phyloP scores from a whole-genome alignment of 2,113 vertebrate genomes.

The Sitta europaea region DNA sequence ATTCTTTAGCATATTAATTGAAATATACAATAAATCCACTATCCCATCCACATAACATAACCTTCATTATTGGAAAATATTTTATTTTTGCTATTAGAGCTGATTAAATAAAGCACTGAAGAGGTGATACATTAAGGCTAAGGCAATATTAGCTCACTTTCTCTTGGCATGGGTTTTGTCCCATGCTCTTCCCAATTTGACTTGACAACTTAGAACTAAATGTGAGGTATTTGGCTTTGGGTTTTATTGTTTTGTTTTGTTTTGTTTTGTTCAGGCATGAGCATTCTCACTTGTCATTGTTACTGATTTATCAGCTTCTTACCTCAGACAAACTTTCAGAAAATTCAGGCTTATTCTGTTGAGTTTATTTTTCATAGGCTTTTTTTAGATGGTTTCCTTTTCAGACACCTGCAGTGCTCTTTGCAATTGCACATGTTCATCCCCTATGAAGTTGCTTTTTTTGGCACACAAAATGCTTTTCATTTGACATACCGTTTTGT shows the following conservation, averaged over 20 bases:
- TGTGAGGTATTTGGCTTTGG: neutral
- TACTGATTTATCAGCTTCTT: neutral
- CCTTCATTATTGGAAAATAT: neutral
- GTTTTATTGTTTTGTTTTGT: too few species aligned
- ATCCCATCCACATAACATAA: neutral
- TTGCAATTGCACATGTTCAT: slow-evolving; percentile 57
- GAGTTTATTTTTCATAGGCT: slow-evolving; percentile 34
- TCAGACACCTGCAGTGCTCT: slow-evolving; percentile 62
- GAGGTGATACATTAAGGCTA: neutral
- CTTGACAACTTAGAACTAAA: neutral
- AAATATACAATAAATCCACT: neutral
- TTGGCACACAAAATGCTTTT: slow-evolving; percentile 54
- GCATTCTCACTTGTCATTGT: neutral
- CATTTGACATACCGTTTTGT: neutral
- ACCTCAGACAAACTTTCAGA: slow-evolving; percentile 18
- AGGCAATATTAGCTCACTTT: neutral
- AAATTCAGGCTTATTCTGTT: neutral
- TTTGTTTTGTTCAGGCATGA: neutral
- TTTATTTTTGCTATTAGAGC: neutral
- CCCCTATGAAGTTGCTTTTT: slow-evolving; percentile 55
- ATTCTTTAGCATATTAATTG: neutral
- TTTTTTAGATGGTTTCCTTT: slow-evolving; percentile 58
- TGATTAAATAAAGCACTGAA: neutral
- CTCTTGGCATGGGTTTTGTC: neutral
- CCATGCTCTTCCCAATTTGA: neutral